Evolutionary conservation across 2,888 invertebrate species (phyloP).

Genomic region (Oithona nana): DNA sequence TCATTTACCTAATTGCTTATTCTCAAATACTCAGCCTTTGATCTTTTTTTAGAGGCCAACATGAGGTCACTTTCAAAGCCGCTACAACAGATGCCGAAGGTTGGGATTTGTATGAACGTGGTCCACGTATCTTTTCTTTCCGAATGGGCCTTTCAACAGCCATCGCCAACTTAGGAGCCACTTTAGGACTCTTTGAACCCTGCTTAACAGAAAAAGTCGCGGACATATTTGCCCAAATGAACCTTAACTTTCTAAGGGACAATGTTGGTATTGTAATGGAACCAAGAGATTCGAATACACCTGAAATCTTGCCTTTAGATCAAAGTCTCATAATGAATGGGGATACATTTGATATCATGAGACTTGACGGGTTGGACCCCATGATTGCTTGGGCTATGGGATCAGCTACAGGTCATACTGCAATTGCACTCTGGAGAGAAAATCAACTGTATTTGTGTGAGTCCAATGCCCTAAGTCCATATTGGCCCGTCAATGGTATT

Average conservation of each 20-base stretch:
- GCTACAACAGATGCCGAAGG: not conserved
- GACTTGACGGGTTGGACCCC: conserved; percentile 5
- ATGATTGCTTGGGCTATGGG: conserved; percentile 8
- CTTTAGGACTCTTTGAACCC: not conserved
- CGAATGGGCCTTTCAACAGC: not conserved
- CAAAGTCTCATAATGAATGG: not conserved
- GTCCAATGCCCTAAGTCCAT: not conserved
- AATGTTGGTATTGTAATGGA: conserved; percentile 4
- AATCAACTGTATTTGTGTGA: not conserved
- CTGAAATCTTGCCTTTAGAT: not conserved
- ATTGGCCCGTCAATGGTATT: conserved; percentile 6
- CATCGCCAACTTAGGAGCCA: not conserved
- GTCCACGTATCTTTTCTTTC: not conserved
- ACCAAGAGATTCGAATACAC: not conserved
- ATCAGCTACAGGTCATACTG: conserved; percentile 5
- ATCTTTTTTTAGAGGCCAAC: too few species aligned
- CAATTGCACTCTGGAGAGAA: not conserved
- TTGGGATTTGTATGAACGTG: not conserved
- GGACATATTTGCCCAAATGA: not conserved
- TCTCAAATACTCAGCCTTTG: too few species aligned
- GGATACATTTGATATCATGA: conserved; percentile 8
- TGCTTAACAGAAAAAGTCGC: not conserved
- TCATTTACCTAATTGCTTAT: too few species aligned
- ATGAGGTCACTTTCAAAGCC: not conserved
- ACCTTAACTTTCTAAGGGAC: not conserved